Percentiles rank a stretch among this genome's conserved stretches.
phyloP scores from a whole-genome alignment of 2,888 invertebrate genomes.

The Hirtodrosophila trivittata region DNA sequence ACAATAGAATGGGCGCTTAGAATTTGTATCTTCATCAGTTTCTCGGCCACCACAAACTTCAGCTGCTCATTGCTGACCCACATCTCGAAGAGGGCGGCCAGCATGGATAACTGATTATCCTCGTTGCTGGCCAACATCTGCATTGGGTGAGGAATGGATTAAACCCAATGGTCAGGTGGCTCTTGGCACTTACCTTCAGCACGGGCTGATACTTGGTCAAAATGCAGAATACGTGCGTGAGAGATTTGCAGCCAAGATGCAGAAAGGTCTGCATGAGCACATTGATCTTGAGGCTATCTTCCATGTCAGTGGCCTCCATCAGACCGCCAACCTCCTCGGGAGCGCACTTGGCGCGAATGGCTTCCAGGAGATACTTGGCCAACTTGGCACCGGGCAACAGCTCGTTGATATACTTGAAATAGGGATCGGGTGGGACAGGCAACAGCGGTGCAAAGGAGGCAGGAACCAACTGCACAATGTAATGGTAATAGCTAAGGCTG shows the following conservation, averaged over 20 bases:
- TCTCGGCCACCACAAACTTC: constrained; percentile 37
- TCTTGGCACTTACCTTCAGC: constrained; percentile 40
- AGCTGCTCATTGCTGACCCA: constrained; percentile 54
- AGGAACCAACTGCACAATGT: constrained; percentile 95
- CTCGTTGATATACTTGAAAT: constrained; percentile 94
- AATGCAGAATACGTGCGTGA: constrained; percentile 37
- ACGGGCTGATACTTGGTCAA: constrained; percentile 37
- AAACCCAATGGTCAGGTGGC: no score
- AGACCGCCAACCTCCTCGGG: constrained; percentile 20
- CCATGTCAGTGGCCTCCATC: constrained; percentile 8
- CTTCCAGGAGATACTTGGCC: constrained; percentile 79
- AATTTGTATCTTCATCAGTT: constrained; percentile 34
- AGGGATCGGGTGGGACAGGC: constrained; percentile 92
- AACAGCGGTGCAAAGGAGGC: constrained; percentile 91
- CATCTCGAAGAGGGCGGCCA: constrained; percentile 49
- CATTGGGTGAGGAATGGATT: neutral
- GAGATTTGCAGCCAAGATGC: constrained; percentile 56
- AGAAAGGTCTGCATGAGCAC: constrained; percentile 53
- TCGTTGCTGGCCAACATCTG: constrained; percentile 30
- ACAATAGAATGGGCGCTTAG: constrained; percentile 27
- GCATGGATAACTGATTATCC: constrained; percentile 24
- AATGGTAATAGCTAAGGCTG: constrained; percentile 96
- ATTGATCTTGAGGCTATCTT: constrained; percentile 35
- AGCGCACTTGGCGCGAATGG: constrained; percentile 26
- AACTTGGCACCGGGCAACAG: constrained; percentile 87